phyloP scores from a whole-genome alignment of 2,113 vertebrate genomes.

The Chlorocebus sabaeus region DNA sequence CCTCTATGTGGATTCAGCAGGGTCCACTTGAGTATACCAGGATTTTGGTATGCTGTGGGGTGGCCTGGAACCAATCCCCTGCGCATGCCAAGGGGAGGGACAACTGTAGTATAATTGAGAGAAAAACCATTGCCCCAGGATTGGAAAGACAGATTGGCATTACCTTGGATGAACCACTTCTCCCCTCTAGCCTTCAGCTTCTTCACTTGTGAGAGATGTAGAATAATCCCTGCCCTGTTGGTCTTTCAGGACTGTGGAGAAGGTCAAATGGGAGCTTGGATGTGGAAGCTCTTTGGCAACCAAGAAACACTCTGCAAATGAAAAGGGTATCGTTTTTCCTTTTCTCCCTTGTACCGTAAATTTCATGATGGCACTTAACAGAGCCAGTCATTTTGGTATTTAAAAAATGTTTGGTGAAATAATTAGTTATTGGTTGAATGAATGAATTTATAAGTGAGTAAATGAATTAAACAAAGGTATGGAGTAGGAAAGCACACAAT shows the following conservation, averaged over 20 bases:
- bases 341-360: not conserved
- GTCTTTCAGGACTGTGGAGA: constrained; percentile 10
- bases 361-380: not conserved
- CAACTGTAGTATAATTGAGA: not conserved
- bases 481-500: not conserved
- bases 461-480: not conserved
- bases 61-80: not conserved
- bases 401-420: not conserved
- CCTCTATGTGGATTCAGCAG: not conserved
- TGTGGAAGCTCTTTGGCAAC: not conserved
- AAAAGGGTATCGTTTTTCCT: not conserved
- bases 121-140: not conserved
- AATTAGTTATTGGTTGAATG: not conserved
- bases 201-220: not conserved
- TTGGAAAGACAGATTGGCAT: not conserved
- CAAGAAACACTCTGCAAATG: not conserved
- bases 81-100: not conserved
- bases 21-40: not conserved
- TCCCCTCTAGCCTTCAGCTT: not conserved
- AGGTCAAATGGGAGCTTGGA: not conserved
- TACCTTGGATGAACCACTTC: not conserved
- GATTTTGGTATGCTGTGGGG: not conserved
- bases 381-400: not conserved
- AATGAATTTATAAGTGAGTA: not conserved
- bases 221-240: not conserved